Percentiles rank a stretch among this genome's conserved stretches.
Evolutionary conservation across 2,797 vertebrate species (phyloP).

Genomic region (Prunella strophiata): DNA sequence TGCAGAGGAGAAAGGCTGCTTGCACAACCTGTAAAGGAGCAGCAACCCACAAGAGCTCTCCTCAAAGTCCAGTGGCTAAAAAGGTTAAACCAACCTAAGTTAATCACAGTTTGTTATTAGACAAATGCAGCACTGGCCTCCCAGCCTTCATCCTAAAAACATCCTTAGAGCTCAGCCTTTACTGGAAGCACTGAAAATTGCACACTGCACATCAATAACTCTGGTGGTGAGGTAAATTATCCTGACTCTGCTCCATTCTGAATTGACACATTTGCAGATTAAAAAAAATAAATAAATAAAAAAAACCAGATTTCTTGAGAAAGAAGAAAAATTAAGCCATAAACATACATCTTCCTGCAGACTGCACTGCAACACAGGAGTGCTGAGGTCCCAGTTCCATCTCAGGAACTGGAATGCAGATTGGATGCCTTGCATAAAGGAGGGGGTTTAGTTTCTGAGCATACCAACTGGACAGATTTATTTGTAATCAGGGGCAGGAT

Average conservation of each 20-base stretch:
- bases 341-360: background rate
- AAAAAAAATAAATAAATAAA: background rate
- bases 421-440: background rate
- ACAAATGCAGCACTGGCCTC: background rate
- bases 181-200: background rate
- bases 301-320: background rate
- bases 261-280: background rate
- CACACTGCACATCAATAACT: background rate
- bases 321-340: background rate
- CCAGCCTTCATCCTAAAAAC: background rate
- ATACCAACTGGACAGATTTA: background rate
- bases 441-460: background rate
- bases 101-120: background rate
- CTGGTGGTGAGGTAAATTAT: background rate
- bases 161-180: background rate
- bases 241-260: background rate
- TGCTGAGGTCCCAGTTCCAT: background rate
- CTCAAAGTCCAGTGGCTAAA: background rate
- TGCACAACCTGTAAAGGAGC: fast-evolving
- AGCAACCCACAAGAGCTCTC: background rate
- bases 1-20: background rate
- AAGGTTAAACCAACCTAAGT: background rate
- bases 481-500: background rate
- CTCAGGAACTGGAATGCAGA: background rate
- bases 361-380: background rate